phyloP scores from a whole-genome alignment of 2,113 vertebrate species.

The Gymnorhina tibicen region DNA sequence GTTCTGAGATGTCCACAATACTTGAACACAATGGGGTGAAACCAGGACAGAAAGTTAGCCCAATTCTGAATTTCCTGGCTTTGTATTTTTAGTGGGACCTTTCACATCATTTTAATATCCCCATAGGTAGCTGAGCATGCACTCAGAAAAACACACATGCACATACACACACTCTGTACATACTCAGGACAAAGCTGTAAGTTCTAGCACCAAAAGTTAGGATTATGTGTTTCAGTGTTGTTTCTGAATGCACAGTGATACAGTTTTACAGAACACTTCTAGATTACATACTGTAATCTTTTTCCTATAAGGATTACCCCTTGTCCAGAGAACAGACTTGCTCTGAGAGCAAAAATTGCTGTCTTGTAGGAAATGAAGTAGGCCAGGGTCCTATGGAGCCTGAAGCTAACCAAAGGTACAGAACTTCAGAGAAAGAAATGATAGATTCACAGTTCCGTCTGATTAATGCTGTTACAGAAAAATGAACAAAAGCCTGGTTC shows the following conservation, averaged over 20 bases:
- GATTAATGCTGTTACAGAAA: neutral
- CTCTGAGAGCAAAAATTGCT: neutral
- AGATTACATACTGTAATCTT: neutral
- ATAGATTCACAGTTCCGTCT: neutral
- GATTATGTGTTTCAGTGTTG: accelerated
- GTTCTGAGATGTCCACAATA: constrained; percentile 3
- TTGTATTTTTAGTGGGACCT: constrained; percentile 30
- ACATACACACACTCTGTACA: neutral
- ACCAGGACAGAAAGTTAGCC: constrained; percentile 17
- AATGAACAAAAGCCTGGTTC: neutral
- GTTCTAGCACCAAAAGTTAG: neutral
- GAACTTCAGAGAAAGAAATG: neutral
- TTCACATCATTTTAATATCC: constrained; percentile 21
- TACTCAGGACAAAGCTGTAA: neutral
- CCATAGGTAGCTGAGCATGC: neutral
- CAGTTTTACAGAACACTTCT: neutral
- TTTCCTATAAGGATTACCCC: neutral
- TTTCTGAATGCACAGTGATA: neutral
- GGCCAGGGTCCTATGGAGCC: neutral
- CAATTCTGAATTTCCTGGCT: constrained; percentile 43
- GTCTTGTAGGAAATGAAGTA: neutral
- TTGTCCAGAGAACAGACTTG: neutral
- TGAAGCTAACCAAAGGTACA: neutral
- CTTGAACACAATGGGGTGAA: constrained; percentile 32
- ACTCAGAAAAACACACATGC: neutral